Conservation (phyloP, 2,113 vertebrate genomes). For the Conger conger region DNA sequence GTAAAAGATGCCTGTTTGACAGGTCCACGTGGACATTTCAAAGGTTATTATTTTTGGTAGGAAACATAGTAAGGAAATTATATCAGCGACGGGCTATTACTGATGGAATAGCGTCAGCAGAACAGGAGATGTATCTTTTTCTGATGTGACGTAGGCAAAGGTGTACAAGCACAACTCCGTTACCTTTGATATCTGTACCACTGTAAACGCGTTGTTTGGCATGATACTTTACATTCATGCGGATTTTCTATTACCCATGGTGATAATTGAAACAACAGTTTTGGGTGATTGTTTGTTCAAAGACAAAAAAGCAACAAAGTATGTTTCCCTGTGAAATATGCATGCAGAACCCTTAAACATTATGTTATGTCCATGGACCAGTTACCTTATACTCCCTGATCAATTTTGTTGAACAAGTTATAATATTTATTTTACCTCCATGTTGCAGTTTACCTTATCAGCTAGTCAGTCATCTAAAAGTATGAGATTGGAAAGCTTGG, state of each 20-base stretch:
- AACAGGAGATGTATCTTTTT: background rate
- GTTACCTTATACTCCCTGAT: no score
- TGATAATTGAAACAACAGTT: background rate
- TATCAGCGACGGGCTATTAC: background rate
- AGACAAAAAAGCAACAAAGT: background rate
- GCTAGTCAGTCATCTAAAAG: no score
- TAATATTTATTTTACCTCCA: no score
- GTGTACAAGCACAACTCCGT: background rate
- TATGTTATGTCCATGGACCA: no score
- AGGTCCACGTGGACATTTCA: background rate
- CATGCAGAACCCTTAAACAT: background rate
- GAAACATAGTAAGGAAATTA: background rate
- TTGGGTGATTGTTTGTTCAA: background rate
- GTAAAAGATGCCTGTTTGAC: background rate
- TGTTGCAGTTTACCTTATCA: no score
- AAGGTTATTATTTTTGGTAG: background rate
- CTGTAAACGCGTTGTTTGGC: background rate
- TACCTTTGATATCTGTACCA: background rate
- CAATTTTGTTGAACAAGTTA: no score
- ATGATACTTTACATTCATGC: background rate
- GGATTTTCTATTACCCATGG: background rate
- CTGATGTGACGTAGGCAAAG: background rate
- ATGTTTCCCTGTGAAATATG: background rate
- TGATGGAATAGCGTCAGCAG: background rate
- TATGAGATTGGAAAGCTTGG: no score